Evolutionary conservation across 2,797 vertebrate species (phyloP).

Genomic region (Amazona ochrocephala): DNA sequence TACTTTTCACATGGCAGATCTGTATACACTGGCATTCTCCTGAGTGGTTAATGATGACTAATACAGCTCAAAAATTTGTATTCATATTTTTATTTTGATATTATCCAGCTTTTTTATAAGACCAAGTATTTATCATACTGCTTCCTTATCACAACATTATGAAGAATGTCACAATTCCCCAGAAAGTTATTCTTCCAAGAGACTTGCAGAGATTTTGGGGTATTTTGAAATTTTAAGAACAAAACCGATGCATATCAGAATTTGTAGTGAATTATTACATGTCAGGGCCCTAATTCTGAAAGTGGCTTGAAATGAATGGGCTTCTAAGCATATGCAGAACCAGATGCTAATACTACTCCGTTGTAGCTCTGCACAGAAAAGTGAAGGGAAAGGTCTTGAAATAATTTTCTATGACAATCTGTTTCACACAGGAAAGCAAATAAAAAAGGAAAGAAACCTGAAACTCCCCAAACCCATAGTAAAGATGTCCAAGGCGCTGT

Average conservation of each 20-base stretch:
- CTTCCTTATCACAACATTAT: slow-evolving; percentile 22
- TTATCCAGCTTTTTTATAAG: slow-evolving; percentile 28
- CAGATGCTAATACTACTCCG: slow-evolving; percentile 11
- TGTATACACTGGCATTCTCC: slow-evolving; percentile 65
- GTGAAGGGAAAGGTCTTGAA: slow-evolving; percentile 34
- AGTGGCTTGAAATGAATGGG: slow-evolving; percentile 2
- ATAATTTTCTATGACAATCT: slow-evolving; percentile 14
- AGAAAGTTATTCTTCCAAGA: slow-evolving; percentile 40
- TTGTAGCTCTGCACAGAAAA: slow-evolving; percentile 26
- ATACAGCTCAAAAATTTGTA: slow-evolving; percentile 46
- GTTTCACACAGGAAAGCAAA: background rate
- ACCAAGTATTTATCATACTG: slow-evolving; percentile 60
- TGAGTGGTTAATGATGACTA: slow-evolving; percentile 57
- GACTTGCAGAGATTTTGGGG: background rate
- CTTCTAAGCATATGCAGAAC: slow-evolving; percentile 21
- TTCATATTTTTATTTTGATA: slow-evolving; percentile 58
- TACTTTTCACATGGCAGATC: slow-evolving; percentile 58
- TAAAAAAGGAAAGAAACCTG: background rate
- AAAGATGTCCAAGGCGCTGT: background rate
- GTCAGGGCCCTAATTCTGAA: background rate
- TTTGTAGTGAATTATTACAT: background rate
- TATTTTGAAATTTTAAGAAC: slow-evolving; percentile 25
- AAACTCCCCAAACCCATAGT: background rate
- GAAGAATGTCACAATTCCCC: slow-evolving; percentile 15
- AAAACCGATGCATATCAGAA: background rate